Base-by-base conservation (phyloP, 2,113 vertebrate genomes). In the Mastomys coucha region DNA sequence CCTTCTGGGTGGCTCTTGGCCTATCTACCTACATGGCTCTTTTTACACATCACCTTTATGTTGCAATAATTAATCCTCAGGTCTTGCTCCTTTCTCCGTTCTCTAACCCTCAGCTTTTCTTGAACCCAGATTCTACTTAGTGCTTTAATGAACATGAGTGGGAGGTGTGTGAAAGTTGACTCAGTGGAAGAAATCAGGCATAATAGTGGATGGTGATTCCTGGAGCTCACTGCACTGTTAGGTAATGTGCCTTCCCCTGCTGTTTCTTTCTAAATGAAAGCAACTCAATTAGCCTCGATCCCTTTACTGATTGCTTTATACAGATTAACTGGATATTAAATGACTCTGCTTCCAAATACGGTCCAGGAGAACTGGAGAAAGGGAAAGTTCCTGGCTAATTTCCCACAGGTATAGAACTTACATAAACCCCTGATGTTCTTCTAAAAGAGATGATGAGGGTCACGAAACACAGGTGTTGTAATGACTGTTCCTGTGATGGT, bases 321-420 rank as follows among this genome's bases (percentile, higher is more conserved):
- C 60, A 51, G 82, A 92, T 88, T 76, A 75, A 92, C 82, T 76
- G 19, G 53, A 87, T 94, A 65, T 31, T 65, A 93, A 91, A 90
- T 56, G 12, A 33, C 22, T 77, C 42, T 51, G 93, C 49, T 92
- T 92, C 60, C 89, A 97, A 90, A 96, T 92, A 89, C 53, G 81
- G 65, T 65, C 36, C n/a, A 72, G 20, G 22, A 81, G 24, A 75
- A 53, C 12, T 6, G 58, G 13, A 63, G 20, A 36, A 76, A n/a
- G 39, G 49, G 76, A 86, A 92, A 65, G 20, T 76, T 77, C 42
- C 5, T 45, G 22, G 33, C 56, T 86, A 42, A 88, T 92, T 88
- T 87, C 69, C 89, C 73, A 88, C 11, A 95, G 53, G 49, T n/a
- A 51, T 7, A 89, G 22, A 95, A 86, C 36, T 56, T 31, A 45